phyloP scores from a whole-genome alignment of 2,797 vertebrate species.

The Crocodylus rhombifer region DNA sequence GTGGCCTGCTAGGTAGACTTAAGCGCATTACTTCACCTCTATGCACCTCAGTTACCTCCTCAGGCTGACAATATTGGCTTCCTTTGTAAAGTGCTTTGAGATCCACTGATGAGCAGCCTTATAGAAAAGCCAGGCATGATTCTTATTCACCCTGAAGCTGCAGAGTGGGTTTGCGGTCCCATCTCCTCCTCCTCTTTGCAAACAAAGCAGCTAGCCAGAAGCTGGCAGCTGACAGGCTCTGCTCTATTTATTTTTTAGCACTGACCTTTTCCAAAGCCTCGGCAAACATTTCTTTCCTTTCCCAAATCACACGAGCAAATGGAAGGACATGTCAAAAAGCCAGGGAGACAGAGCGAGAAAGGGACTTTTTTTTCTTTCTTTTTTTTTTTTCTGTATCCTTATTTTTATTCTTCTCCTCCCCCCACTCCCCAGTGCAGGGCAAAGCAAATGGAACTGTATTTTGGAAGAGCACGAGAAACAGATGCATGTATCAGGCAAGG shows the following conservation, averaged over 20 bases:
- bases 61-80: slow-evolving; percentile 33
- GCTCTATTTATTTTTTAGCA: slow-evolving; percentile 16
- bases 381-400: neutral
- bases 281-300: slow-evolving; percentile 17
- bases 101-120: neutral
- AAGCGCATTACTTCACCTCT: too few species aligned
- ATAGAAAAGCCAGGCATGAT: neutral
- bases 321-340: neutral
- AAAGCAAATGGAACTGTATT: slow-evolving; percentile 64
- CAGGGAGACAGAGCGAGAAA: neutral
- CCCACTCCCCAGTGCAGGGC: neutral
- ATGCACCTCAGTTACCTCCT: neutral
- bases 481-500: slow-evolving; percentile 30
- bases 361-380: neutral
- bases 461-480: slow-evolving; percentile 71
- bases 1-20: too few species aligned
- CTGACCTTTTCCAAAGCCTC: slow-evolving; percentile 37
- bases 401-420: neutral
- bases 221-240: slow-evolving; percentile 23
- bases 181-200: neutral
- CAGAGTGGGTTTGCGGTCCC: neutral
- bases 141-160: neutral
- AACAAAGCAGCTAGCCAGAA: slow-evolving; percentile 50
- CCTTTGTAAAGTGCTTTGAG: slow-evolving; percentile 2
- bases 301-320: slow-evolving; percentile 12